phyloP scores from a whole-genome alignment of 2,797 vertebrate species.

The Gallinago solitaria region DNA sequence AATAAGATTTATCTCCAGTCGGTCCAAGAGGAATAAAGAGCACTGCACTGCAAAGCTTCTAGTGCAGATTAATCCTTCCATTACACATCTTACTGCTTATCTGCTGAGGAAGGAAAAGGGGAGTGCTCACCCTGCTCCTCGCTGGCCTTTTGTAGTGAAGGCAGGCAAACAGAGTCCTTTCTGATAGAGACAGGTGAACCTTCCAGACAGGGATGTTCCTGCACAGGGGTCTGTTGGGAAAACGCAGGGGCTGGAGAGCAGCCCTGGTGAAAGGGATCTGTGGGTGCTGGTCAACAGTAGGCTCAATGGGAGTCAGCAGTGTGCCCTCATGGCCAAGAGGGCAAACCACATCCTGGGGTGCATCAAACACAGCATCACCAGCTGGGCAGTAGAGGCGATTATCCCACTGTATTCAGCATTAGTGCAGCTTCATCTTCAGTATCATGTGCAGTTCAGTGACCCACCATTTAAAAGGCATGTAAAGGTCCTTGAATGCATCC shows the following conservation, averaged over 20 bases:
- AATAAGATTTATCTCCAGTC: background rate
- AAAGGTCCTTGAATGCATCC: no score
- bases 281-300: background rate
- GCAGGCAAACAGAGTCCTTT: background rate
- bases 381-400: background rate
- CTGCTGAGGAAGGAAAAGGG: background rate
- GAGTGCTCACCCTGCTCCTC: background rate
- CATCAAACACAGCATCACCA: background rate
- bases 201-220: background rate
- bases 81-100: background rate
- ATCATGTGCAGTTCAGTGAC: no score
- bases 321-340: background rate
- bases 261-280: background rate
- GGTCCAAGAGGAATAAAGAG: background rate
- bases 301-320: background rate
- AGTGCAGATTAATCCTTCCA: background rate
- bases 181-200: background rate
- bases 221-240: background rate
- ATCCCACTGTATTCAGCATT: background rate
- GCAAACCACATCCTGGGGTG: background rate
- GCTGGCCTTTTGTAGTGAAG: background rate
- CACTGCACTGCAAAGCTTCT: background rate
- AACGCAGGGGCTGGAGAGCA: background rate
- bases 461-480: no score
- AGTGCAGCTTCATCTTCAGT: no score